Evolutionary conservation across 2,113 vertebrate genomes (phyloP), one percentile per base, ranked within the genome.

Genomic region (Crotalus helleri): DNA sequence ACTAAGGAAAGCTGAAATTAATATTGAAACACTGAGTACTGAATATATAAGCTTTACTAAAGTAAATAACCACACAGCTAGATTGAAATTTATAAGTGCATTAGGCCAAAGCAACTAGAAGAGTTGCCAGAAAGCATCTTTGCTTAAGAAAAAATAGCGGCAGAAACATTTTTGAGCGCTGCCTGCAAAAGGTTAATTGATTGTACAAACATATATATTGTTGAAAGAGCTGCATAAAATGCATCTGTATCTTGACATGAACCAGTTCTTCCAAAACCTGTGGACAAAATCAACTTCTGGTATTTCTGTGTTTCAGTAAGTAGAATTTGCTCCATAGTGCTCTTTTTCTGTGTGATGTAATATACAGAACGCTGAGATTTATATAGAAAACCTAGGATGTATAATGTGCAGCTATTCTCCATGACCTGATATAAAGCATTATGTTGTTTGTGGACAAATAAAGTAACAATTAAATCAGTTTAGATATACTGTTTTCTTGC

Each of bases 71-170:
- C 86, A 87, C 49, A 90, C 88, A 69, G 58, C 91, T 69, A 57
- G 51, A 58, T 9, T 92, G 81, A 90, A 87, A 90, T 94, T 87
- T 92, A 94, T 90, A 92, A 29, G 51, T 87, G 26, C 21, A 33
- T 90, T 86, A 94, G 59, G 58, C 91, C 91, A 94, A 92, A 90
- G 87, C 91, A 94, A 94, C 90, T 90, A 94, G 74, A 87, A 92
- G 58, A 26, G 58, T 55, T 94, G 88, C 91, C 93, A 92, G 21
- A 81, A 95, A 93, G 3, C 51, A 46, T 21, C 49, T 85, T 90
- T 87, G 0, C 0, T 87, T 39, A 26, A 91, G 39, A 90, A 24
- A 87, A 85, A 54, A 49, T 87, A 11, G 57, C 69, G 90, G 55
- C 58, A 92, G 4, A 89, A 93, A 85, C 9, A 58, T 88, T 91